Evolutionary conservation across 2,888 invertebrate species (phyloP), one percentile per base, ranked within the genome.

Genomic region (Tenthredo notha): DNA sequence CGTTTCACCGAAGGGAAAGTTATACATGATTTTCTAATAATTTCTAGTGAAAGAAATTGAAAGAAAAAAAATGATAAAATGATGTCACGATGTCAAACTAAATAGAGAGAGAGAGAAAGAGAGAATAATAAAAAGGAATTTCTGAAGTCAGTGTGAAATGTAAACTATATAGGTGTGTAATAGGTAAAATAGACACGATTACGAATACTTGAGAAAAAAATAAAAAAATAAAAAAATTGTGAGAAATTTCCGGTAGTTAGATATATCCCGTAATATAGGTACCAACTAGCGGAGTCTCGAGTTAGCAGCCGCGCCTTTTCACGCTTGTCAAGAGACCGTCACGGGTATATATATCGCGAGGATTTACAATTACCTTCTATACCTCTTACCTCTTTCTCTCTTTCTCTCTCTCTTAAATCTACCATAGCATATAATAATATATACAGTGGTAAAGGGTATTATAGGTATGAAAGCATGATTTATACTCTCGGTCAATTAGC

Each of bases 401-500:
- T n/a, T 25, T 61, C 61, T 61, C 21, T n/a, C 61, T 61, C 61
- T 61, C n/a, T 54, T n/a, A 58, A 21, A 61, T 50, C 18, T 50
- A 61, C 25, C 61, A 25, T 61, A 61, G n/a, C n/a, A 12, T 10
- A 33, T 29, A 29, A 67, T 29, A 67, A 15, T 29, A 67, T 12
- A 18, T 15, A 25, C 67, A 25, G 15, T 15, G 12, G 6, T 67
- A 67, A 0, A 12, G 15, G 15, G 21, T 25, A 25, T 25, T 67
- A 29, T 25, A 29, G 12, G 15, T 29, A 67, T 67, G 67, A 67
- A 67, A 67, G 25, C 29, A 67, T 67, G 67, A 67, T 67, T 67
- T 67, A 67, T 67, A 67, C 29, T 67, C 67, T 29, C 67, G 67
- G 29, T 10, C 67, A 67, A 67, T 67, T 67, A 67, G 67, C 47